A percentile compares a stretch with the other conserved stretches of the same genome.
These are phyloP conservation scores for Micrastur ruficollis DNA, from an alignment of 2,797 vertebrate species.

Conservation along the genomic window DNA sequence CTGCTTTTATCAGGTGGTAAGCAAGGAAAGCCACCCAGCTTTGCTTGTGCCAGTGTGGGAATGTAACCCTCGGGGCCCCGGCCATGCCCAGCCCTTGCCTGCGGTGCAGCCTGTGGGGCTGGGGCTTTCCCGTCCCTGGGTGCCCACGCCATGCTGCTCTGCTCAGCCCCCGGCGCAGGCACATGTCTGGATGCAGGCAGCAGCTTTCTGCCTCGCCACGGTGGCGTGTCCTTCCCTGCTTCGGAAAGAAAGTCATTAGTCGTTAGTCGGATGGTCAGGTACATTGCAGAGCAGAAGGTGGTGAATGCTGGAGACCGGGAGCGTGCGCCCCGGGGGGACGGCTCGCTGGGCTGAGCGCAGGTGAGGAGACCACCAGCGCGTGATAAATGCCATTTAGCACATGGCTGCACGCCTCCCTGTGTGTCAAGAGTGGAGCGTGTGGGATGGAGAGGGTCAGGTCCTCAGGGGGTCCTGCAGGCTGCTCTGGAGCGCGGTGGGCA, in stretches of 20 bases:
- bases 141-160: not conserved
- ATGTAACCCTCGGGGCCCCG: not conserved
- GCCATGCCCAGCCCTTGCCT: too few species aligned
- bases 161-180: not conserved
- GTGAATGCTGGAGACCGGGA: not conserved
- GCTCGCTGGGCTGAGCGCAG: not conserved
- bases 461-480: fast-evolving
- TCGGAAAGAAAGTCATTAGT: fast-evolving
- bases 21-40: not conserved
- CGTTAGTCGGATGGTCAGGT: fast-evolving
- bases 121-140: not conserved
- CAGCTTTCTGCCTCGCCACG: fast-evolving
- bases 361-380: not conserved
- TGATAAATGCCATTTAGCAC: constrained; percentile 19
- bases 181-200: not conserved
- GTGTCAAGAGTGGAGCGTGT: fast-evolving
- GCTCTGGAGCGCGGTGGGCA: fast-evolving
- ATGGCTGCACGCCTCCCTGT: not conserved
- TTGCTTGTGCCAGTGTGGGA: too few species aligned
- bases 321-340: fast-evolving
- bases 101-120: fast-evolving
- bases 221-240: not conserved
- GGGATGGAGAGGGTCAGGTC: fast-evolving
- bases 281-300: fast-evolving
- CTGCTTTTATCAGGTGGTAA: not conserved